These are phyloP conservation scores for Palythoa grandis DNA, from an alignment of 92 coral and sea anemone genomes.

Conservation along the genomic window DNA sequence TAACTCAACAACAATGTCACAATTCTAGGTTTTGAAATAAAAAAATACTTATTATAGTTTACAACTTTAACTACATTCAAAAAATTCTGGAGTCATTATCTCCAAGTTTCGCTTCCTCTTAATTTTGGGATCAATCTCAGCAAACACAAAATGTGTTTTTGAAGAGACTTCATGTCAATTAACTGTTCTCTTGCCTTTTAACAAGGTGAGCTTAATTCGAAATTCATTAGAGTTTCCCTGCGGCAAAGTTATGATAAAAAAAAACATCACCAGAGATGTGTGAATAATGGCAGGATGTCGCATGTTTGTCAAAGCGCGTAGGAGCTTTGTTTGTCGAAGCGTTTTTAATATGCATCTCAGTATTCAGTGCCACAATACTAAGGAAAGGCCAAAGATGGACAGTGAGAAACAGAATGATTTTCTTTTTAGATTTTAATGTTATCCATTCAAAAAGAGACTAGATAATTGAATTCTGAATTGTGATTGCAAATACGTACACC, in stretches of 20 bases:
- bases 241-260: neutral
- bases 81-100: too few relatives aligned
- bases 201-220: too few relatives aligned
- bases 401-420: neutral
- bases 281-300: neutral
- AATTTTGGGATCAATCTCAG: too few relatives aligned
- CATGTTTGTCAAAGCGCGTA: neutral
- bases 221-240: too few relatives aligned
- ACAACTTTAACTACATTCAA: too few relatives aligned
- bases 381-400: neutral
- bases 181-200: too few relatives aligned
- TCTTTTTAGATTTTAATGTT: neutral
- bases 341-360: neutral
- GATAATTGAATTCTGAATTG: neutral
- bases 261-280: neutral
- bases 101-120: too few relatives aligned
- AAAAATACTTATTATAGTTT: too few relatives aligned
- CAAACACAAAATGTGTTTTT: too few relatives aligned
- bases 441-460: neutral
- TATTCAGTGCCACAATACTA: neutral
- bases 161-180: too few relatives aligned
- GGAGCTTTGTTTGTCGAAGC: constrained; percentile 3
- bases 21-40: too few relatives aligned
- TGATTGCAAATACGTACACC: neutral
- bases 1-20: too few relatives aligned